These are phyloP conservation scores for Oscheius sp. DNA, from an alignment of 1,140 invertebrate species.

Conservation along the genomic window DNA sequence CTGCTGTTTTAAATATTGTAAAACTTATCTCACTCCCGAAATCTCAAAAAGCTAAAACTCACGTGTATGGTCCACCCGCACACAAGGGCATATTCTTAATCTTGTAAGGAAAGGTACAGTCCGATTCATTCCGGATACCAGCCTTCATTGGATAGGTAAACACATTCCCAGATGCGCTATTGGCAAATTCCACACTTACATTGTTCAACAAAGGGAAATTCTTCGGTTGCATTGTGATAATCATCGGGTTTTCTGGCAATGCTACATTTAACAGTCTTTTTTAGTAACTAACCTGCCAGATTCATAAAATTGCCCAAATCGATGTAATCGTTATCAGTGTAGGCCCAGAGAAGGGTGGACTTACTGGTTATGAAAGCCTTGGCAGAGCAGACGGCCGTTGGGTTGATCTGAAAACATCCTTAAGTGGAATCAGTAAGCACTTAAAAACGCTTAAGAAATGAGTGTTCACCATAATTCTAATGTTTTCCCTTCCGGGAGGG, in stretches of 20 bases:
- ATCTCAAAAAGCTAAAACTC: background rate
- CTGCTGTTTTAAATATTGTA: too few relatives aligned
- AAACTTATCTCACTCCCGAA: background rate
- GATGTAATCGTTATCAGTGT: background rate
- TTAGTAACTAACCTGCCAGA: background rate
- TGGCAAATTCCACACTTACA: background rate
- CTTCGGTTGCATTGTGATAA: background rate
- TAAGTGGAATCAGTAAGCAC: too few relatives aligned
- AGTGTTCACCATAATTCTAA: too few relatives aligned
- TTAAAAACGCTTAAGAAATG: too few relatives aligned
- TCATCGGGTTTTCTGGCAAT: background rate
- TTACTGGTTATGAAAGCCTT: background rate
- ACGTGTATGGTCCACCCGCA: background rate
- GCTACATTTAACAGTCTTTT: background rate
- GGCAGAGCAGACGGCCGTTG: background rate
- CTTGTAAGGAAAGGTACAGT: background rate
- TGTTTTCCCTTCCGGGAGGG: too few relatives aligned
- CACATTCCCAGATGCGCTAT: background rate
- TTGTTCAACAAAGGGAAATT: background rate
- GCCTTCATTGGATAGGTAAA: background rate
- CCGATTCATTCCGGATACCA: background rate
- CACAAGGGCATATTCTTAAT: background rate
- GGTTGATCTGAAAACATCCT: too few relatives aligned
- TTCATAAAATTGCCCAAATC: background rate
- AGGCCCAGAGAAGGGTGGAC: background rate